A percentile compares a stretch with the other conserved stretches of the same genome.
Conservation (phyloP, 2,797 vertebrate species). For the Catamblyrhynchus diadema region DNA sequence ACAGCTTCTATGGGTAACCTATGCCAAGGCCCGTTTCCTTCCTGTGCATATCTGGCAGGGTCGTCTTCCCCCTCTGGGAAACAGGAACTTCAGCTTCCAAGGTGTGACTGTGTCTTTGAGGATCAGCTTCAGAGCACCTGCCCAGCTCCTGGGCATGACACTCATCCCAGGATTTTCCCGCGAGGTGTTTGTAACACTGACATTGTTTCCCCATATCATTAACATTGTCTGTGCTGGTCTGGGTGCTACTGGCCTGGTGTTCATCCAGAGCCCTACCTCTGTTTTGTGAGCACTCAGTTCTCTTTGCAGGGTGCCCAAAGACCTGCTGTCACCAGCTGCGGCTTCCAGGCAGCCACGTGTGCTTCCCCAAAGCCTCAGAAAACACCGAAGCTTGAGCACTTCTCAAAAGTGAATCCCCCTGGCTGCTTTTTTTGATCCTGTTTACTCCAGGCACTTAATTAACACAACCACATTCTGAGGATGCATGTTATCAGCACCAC, state of each 20-base stretch:
- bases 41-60: background rate
- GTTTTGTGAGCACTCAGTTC: background rate
- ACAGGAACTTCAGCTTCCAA: background rate
- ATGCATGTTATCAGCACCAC: background rate
- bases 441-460: background rate
- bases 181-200: fast-evolving
- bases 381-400: background rate
- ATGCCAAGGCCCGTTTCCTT: background rate
- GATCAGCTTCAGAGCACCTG: background rate
- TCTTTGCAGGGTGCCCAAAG: background rate
- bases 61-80: background rate
- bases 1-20: background rate
- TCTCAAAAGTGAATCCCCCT: background rate
- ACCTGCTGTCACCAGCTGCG: background rate
- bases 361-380: background rate
- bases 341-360: background rate
- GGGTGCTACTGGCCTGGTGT: fast-evolving
- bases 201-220: fast-evolving
- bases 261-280: background rate
- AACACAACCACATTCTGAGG: background rate
- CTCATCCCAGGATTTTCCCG: background rate
- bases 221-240: fast-evolving
- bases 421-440: background rate
- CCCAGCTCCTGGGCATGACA: background rate
- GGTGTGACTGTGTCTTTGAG: fast-evolving